Conservation (phyloP, 1,140 invertebrate species). For the Rhopalosiphum padi region DNA sequence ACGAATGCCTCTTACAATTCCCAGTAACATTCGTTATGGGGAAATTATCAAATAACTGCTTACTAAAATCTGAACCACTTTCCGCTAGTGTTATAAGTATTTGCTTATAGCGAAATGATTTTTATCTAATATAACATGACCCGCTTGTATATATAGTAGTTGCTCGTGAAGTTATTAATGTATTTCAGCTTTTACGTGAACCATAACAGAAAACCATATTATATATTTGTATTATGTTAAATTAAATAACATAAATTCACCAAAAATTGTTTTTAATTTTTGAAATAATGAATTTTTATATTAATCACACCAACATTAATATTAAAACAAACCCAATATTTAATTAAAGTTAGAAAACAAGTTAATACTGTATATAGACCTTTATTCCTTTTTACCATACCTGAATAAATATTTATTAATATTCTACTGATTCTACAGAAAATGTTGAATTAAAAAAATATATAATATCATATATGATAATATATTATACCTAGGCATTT, state of each 20-base stretch:
- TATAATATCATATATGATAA: not conserved
- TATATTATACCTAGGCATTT: not conserved
- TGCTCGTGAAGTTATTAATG: not conserved
- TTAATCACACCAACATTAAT: not conserved
- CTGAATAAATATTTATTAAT: not conserved
- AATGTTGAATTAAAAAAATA: not conserved
- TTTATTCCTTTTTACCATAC: not conserved
- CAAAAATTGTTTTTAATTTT: not conserved
- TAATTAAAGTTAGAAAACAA: not conserved
- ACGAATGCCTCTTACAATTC: too few relatives aligned
- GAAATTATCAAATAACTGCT: too few relatives aligned
- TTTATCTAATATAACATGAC: not conserved
- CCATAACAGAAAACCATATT: too few relatives aligned
- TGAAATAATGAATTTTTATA: not conserved
- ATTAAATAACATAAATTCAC: not conserved
- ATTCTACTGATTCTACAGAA: not conserved
- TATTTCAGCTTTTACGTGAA: not conserved
- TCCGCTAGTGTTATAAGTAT: too few relatives aligned
- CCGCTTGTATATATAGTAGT: not conserved
- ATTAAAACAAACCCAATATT: not conserved
- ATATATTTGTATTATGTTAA: not conserved
- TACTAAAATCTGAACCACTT: too few relatives aligned
- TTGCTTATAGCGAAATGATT: not conserved
- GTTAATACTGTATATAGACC: not conserved
- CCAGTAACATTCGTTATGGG: too few relatives aligned